Evolutionary conservation across 23 tunicate genomes (phyloP).

Genomic region (Phallusia fumigata): DNA sequence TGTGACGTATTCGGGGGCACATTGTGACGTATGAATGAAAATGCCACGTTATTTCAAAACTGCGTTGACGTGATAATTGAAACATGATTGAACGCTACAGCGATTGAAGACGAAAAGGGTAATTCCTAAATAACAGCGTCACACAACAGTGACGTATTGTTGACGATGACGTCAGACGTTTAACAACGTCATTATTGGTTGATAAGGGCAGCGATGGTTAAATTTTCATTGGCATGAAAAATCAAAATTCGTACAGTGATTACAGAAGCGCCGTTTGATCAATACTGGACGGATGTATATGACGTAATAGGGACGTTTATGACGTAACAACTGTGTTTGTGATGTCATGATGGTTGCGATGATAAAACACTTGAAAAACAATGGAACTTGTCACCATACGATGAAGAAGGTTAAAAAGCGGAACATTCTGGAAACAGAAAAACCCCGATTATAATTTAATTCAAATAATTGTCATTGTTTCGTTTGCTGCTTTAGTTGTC

Average conservation of each 20-base stretch:
- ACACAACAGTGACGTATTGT: not conserved
- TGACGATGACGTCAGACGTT: not conserved
- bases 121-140: no score
- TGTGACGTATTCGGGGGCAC: conserved; percentile 3
- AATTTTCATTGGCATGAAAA: not conserved
- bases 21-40: not conserved
- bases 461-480: not conserved
- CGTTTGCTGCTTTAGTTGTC: no score
- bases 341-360: conserved; percentile 12
- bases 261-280: not conserved
- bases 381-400: not conserved
- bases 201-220: not conserved
- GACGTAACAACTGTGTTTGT: conserved; percentile 8
- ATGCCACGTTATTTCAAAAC: no score
- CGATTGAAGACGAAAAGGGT: not conserved
- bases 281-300: conserved; percentile 3
- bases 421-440: not conserved
- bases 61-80: not conserved
- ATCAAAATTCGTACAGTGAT: conserved; percentile 2
- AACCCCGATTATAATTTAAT: not conserved
- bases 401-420: not conserved
- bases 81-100: not conserved
- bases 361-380: not conserved
- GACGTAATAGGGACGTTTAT: conserved; percentile 9
- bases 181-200: no score